Evolutionary conservation across 2,888 invertebrate genomes (phyloP).

Genomic region (Plagodis pulveraria): DNA sequence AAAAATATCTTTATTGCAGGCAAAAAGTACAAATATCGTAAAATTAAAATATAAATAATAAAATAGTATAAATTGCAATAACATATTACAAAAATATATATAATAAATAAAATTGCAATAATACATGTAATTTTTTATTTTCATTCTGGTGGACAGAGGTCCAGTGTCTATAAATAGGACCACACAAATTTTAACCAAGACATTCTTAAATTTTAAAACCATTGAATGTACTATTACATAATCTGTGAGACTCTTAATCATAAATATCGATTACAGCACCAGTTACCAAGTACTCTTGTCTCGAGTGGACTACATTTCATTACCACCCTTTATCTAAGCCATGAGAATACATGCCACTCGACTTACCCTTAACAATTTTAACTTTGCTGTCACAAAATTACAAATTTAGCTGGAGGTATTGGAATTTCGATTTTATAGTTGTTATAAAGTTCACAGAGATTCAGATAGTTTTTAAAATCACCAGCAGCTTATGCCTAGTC

Average conservation of each 20-base stretch:
- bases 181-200: no score
- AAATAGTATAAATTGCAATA: no score
- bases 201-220: constrained; percentile 8
- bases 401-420: neutral
- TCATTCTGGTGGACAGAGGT: constrained; percentile 2
- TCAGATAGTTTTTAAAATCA: neutral
- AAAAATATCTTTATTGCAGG: no score
- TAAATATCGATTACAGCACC: constrained; percentile 71
- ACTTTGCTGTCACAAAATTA: neutral
- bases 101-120: no score
- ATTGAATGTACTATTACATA: constrained; percentile 35
- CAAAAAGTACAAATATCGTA: no score
- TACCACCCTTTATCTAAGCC: constrained; percentile 34
- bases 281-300: constrained; percentile 47
- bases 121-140: neutral
- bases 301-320: constrained; percentile 47
- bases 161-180: no score
- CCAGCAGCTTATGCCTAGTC: neutral
- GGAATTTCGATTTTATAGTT: neutral
- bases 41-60: no score
- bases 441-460: neutral
- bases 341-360: constrained; percentile 30
- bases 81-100: no score
- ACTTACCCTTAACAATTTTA: constrained; percentile 6
- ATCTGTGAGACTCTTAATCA: constrained; percentile 29